These are phyloP conservation scores for Bubalus kerabau DNA, from an alignment of 2,113 vertebrate species.

Conservation along the genomic window DNA sequence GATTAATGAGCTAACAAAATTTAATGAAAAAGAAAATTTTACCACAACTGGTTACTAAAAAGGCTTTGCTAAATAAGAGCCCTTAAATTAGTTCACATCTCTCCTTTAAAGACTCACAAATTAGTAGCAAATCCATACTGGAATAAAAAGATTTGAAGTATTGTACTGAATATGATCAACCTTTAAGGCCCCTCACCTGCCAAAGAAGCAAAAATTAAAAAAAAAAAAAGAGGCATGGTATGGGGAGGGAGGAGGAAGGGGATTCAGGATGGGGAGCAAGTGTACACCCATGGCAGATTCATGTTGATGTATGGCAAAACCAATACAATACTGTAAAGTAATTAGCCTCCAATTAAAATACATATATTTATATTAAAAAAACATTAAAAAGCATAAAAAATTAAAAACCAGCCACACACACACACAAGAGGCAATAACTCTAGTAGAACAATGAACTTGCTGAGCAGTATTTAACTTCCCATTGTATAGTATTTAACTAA, in stretches of 20 bases:
- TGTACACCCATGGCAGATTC: no score
- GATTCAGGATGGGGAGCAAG: no score
- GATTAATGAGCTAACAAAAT: neutral
- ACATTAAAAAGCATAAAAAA: no score
- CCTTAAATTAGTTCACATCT: constrained; percentile 31
- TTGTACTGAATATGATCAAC: neutral
- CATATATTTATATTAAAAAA: no score
- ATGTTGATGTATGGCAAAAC: no score
- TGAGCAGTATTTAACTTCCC: constrained; percentile 22
- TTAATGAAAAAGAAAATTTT: neutral
- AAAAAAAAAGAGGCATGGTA: neutral
- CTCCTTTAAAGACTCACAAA: constrained; percentile 41
- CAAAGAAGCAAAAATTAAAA: neutral
- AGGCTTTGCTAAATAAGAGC: neutral
- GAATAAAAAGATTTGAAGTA: neutral
- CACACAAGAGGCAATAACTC: neutral
- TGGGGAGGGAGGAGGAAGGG: no score
- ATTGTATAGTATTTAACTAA: neutral
- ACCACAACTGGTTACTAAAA: neutral
- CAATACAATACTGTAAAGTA: no score
- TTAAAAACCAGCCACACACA: no score
- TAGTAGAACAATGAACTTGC: constrained; percentile 24
- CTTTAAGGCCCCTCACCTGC: neutral
- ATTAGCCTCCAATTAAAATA: no score
- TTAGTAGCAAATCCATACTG: constrained; percentile 22